Evolutionary conservation across 2,888 invertebrate genomes (phyloP).

Genomic region (Drosophila flavopinicola): DNA sequence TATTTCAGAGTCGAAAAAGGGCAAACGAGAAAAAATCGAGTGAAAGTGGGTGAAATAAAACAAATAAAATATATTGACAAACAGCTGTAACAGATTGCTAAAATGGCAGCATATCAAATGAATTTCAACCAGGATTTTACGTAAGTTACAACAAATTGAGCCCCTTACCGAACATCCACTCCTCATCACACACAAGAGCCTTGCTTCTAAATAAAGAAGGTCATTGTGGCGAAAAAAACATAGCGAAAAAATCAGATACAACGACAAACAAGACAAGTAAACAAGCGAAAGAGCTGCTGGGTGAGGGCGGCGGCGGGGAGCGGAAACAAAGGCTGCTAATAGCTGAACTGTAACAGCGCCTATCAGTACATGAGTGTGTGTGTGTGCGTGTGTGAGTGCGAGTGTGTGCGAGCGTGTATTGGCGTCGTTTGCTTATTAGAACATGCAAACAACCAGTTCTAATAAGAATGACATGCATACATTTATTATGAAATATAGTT

Average conservation of each 20-base stretch:
- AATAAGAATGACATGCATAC: conserved; percentile 67
- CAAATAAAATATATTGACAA: conserved; percentile 27
- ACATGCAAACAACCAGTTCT: conserved; percentile 74
- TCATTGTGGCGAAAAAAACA: conserved; percentile 56
- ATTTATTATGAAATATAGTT: conserved; percentile 65
- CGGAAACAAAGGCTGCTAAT: conserved; percentile 38
- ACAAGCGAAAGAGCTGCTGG: conserved; percentile 60
- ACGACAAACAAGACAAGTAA: conserved; percentile 57
- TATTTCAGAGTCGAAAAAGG: conserved; percentile 14
- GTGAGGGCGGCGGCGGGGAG: conserved; percentile 12
- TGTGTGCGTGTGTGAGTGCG: conserved; percentile 25
- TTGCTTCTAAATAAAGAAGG: conserved; percentile 62
- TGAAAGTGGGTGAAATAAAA: conserved; percentile 58
- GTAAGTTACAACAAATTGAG: conserved; percentile 66
- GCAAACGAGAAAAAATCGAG: conserved; percentile 28
- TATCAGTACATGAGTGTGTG: conserved; percentile 20
- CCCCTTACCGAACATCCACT: conserved; percentile 4
- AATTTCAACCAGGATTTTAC: conserved; percentile 81
- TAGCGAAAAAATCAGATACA: conserved; percentile 49
- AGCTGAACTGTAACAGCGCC: conserved; percentile 46
- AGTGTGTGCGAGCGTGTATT: conserved; percentile 47
- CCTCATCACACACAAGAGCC: conserved; percentile 27
- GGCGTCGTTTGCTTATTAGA: conserved; percentile 57
- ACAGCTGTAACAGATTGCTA: conserved; percentile 44
- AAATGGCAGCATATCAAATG: conserved; percentile 77